Percentiles rank a stretch among this genome's conserved stretches.
Evolutionary conservation across 2,797 vertebrate species (phyloP).

Genomic region (Alfaro cultratus): DNA sequence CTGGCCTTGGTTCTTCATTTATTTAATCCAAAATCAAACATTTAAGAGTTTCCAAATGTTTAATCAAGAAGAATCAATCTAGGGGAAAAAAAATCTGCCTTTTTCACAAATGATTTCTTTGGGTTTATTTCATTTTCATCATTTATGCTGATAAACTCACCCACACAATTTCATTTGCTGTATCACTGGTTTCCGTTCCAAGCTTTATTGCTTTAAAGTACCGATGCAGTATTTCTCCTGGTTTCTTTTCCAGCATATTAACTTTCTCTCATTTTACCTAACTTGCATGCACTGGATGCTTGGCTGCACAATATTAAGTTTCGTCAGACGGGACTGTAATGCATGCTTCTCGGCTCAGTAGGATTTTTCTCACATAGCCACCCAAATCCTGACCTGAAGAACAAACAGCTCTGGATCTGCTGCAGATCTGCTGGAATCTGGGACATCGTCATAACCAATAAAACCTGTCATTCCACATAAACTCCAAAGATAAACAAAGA

Average conservation of each 20-base stretch:
- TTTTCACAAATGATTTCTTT: slow-evolving; percentile 51
- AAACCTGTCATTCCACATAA: slow-evolving; percentile 11
- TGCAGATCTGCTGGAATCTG: slow-evolving; percentile 30
- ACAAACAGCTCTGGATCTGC: slow-evolving; percentile 62
- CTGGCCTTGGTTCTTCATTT: slow-evolving; percentile 48
- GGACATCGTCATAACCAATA: slow-evolving; percentile 35
- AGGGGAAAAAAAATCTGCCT: slow-evolving; percentile 39
- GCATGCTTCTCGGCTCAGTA: slow-evolving; percentile 56
- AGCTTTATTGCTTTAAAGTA: slow-evolving; percentile 41
- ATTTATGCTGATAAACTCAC: slow-evolving; percentile 48
- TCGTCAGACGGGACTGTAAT: slow-evolving; percentile 29
- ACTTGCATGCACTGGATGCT: slow-evolving; percentile 48
- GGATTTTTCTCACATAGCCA: slow-evolving; percentile 77
- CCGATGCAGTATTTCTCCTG: slow-evolving; percentile 11
- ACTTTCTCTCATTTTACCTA: slow-evolving; percentile 42
- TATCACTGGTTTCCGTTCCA: slow-evolving; percentile 45
- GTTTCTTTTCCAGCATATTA: slow-evolving; percentile 45
- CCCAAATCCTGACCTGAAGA: slow-evolving; percentile 77
- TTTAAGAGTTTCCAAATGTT: not conserved
- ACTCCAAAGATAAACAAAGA: slow-evolving; percentile 15
- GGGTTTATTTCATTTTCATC: slow-evolving; percentile 62
- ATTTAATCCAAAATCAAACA: not conserved
- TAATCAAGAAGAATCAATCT: slow-evolving; percentile 52
- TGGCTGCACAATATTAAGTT: slow-evolving; percentile 31
- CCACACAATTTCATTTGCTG: slow-evolving; percentile 43